A percentile compares a stretch with the other conserved stretches of the same genome.
Evolutionary conservation across 2,888 invertebrate species (phyloP).

Genomic region (Lysandra coridon): DNA sequence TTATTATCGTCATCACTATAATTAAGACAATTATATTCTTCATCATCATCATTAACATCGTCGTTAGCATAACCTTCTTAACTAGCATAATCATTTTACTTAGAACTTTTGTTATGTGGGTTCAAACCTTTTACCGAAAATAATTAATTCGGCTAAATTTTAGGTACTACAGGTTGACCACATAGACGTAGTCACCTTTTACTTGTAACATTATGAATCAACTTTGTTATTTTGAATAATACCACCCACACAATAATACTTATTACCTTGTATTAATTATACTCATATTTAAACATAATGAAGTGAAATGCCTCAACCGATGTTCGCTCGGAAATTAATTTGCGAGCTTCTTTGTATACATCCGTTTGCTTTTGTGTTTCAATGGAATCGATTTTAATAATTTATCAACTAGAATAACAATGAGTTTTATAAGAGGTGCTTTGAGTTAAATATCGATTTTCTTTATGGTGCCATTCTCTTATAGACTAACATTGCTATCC

Average conservation of each 20-base stretch:
- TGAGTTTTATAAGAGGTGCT: neutral
- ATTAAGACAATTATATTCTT: too few species aligned
- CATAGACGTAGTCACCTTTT: too few species aligned
- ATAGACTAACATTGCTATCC: too few species aligned
- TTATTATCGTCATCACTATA: too few species aligned
- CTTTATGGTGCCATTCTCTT: neutral
- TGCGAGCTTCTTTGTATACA: neutral
- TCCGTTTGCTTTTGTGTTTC: conserved; percentile 19
- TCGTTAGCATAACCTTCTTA: too few species aligned
- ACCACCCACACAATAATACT: neutral
- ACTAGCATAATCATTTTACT: neutral
- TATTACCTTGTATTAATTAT: neutral
- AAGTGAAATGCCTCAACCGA: neutral
- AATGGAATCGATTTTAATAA: conserved; percentile 12
- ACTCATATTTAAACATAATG: neutral
- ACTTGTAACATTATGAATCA: too few species aligned
- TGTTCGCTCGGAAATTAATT: conserved; percentile 11
- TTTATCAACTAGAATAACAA: conserved; percentile 11
- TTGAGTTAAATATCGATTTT: neutral
- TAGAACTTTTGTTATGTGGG: neutral
- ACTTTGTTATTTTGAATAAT: too few species aligned
- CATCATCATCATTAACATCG: neutral
- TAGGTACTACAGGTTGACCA: too few species aligned
- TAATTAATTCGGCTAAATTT: too few species aligned
- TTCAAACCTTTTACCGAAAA: too few species aligned